Evolutionary conservation across 2,113 vertebrate genomes (phyloP).

Genomic region (Aplodontia rufa): DNA sequence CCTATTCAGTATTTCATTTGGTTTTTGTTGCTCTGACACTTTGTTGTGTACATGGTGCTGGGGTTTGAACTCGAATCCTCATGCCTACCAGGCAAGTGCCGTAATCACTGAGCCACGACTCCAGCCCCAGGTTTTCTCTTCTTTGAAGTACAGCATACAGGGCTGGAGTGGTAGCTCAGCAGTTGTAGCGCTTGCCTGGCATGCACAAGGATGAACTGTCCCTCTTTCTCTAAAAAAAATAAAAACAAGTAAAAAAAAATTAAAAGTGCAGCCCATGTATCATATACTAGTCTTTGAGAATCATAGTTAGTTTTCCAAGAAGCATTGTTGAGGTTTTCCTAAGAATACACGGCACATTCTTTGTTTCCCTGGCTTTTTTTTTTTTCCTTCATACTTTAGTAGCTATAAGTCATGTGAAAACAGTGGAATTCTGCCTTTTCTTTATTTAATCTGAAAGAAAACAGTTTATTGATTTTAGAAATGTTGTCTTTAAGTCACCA

Average conservation of each 20-base stretch:
- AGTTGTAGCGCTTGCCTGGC: too few species aligned
- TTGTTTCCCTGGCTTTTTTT: constrained; percentile 58
- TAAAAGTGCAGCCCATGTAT: background rate
- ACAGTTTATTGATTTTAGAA: constrained; percentile 45
- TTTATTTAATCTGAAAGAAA: constrained; percentile 55
- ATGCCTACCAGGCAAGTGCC: too few species aligned
- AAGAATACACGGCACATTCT: background rate
- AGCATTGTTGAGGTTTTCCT: constrained; percentile 33
- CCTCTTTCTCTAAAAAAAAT: too few species aligned
- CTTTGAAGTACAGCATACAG: background rate
- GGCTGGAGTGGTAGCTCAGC: too few species aligned
- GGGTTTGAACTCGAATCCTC: too few species aligned
- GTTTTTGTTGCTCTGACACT: too few species aligned
- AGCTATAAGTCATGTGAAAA: constrained; percentile 41
- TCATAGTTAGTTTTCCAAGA: constrained; percentile 49
- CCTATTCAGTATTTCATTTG: too few species aligned
- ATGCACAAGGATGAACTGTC: too few species aligned
- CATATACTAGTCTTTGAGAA: background rate
- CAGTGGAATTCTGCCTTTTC: constrained; percentile 42
- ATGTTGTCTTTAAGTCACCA: constrained; percentile 52
- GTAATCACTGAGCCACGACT: too few species aligned
- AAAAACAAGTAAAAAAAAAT: too few species aligned
- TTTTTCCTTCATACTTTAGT: constrained; percentile 56
- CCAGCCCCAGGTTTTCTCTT: background rate
- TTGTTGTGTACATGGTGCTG: too few species aligned